phyloP scores from a whole-genome alignment of 2,113 vertebrate genomes.

The Osmerus eperlanus region DNA sequence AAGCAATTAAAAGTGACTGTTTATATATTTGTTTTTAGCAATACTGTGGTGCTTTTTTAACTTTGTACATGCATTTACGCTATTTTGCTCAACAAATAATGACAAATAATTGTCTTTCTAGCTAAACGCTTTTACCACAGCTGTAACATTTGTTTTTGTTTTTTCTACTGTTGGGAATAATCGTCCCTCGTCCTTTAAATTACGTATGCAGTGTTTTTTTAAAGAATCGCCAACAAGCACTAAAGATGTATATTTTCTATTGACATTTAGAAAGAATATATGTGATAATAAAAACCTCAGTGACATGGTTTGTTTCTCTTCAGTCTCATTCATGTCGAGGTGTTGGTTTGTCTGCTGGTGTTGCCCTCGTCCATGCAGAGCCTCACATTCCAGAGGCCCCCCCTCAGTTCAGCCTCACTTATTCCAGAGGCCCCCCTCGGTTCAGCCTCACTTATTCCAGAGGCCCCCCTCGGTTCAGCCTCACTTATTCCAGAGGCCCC shows the following conservation, averaged over 20 bases:
- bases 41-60: conserved; percentile 44
- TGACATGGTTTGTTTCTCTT: conserved; percentile 29
- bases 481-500: no score
- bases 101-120: neutral
- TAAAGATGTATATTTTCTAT: conserved; percentile 42
- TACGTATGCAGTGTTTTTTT: conserved; percentile 21
- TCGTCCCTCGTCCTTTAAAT: no score
- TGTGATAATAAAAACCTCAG: conserved; percentile 35
- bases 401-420: no score
- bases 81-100: conserved; percentile 14
- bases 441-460: no score
- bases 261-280: conserved; percentile 26
- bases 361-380: no score
- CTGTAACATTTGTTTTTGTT: neutral
- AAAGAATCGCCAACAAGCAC: conserved; percentile 13
- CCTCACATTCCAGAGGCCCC: no score
- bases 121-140: neutral
- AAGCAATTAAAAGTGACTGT: neutral
- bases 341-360: no score
- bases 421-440: no score
- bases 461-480: no score
- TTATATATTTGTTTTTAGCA: neutral
- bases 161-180: neutral
- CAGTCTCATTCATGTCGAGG: neutral
- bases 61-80: conserved; percentile 19